Conservation (phyloP, 2,888 invertebrate species). For the Pristionchus arcanus region DNA sequence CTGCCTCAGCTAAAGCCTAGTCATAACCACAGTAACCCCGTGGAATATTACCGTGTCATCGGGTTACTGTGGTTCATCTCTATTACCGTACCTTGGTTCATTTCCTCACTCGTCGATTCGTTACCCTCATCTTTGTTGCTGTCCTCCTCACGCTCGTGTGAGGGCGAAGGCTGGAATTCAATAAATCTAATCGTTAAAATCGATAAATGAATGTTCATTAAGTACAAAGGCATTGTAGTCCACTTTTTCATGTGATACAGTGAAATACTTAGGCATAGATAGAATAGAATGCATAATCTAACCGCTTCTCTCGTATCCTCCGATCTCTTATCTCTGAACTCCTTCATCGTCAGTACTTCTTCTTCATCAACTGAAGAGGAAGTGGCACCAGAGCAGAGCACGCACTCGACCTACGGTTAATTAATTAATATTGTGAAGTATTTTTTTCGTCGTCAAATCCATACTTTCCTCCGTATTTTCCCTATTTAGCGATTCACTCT, state of each 20-base stretch:
- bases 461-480: neutral
- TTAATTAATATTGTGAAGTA: neutral
- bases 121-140: neutral
- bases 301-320: slow-evolving; percentile 57
- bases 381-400: slow-evolving; percentile 68
- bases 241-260: too few species aligned
- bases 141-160: slow-evolving; percentile 2
- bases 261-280: neutral
- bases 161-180: neutral
- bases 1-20: too few species aligned
- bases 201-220: too few species aligned
- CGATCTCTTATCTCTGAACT: slow-evolving; percentile 61
- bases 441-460: too few species aligned
- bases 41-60: too few species aligned
- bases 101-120: slow-evolving; percentile 27
- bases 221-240: too few species aligned
- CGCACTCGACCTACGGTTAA: slow-evolving; percentile 58
- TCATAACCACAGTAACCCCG: too few species aligned
- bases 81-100: slow-evolving; percentile 1
- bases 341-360: slow-evolving; percentile 66
- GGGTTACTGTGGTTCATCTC: neutral
- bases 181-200: neutral
- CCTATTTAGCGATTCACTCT: neutral
- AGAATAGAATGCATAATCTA: neutral
- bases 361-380: slow-evolving; percentile 57